Evolutionary conservation across 35 echinoderm and acorn worm species (phyloP), one percentile per base, ranked within the genome.

Genomic region (Amphiura filiformis): DNA sequence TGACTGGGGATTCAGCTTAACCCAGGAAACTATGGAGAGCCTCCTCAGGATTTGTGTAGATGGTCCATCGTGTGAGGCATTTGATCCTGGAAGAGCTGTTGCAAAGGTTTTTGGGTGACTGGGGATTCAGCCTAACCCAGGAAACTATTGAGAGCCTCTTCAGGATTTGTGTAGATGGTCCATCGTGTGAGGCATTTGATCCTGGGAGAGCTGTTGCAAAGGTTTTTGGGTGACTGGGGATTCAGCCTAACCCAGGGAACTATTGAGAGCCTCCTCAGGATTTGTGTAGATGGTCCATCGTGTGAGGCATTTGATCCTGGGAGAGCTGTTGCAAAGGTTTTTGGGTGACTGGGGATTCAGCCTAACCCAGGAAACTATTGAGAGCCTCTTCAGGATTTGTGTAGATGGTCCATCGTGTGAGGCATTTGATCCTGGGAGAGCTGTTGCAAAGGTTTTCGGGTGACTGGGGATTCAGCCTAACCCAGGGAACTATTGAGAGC

Each of bases 301-400:
- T 78, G 79, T 65, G 34, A 23, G 13, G 56, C 37, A 0, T 92
- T 82, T 23, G 37, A 92, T 39, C 31, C 91, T 22, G 37, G 26
- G 33, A 23, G n/a, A 26, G 86, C 85, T 56, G 86, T 93, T 1
- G 37, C 65, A 78, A 82, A 85, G 11, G 11, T 78, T 88, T 37
- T 75, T 84, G 14, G 86, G 80, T 30, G 91, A 93, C 80, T 93
- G 91, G 91, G 57, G 86, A 57, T 65, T 93, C 0, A 57, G 35
- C 18, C 80, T 93, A 40, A 76, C 42, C 80, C 14, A 23, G 12
- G 36, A 39, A 17, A 88, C 86, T 13, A 37, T 93, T 31, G 91
- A 93, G 28, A 81, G 84, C 77, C 80, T 93, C 9, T 65, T 88
- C 0, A 0, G 64, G 12, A 93, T 93, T 7, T 93, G 65, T 57